phyloP scores from a whole-genome alignment of 2,888 invertebrate species.

The Petrophora chlorosata region DNA sequence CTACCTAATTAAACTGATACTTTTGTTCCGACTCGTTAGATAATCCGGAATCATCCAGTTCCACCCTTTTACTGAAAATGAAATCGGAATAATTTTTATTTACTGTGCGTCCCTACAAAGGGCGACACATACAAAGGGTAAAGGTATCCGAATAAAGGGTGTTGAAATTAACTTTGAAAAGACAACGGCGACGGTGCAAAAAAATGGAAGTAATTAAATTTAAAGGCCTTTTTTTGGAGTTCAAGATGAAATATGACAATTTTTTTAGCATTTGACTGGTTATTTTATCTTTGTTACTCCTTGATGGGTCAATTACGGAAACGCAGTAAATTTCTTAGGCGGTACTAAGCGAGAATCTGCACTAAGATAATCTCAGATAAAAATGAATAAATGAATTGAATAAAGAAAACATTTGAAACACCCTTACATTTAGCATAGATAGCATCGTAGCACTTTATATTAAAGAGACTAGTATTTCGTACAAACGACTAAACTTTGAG shows the following conservation, averaged over 20 bases:
- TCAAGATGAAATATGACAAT: constrained; percentile 34
- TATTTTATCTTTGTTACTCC: no score
- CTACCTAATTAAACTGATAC: constrained; percentile 5
- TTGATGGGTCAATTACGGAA: no score
- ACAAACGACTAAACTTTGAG: constrained; percentile 39
- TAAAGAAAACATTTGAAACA: constrained; percentile 3
- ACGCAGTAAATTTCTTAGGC: no score
- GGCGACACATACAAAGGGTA: constrained; percentile 38
- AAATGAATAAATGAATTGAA: no score
- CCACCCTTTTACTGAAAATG: constrained; percentile 19
- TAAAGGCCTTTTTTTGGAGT: constrained; percentile 1
- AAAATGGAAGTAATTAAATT: constrained; percentile 15
- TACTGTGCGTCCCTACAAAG: constrained; percentile 34
- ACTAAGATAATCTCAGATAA: no score
- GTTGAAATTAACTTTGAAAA: constrained; percentile 36
- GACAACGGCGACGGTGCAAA: constrained; percentile 39
- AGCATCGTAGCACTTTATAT: no score
- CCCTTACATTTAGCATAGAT: not conserved
- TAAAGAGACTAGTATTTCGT: constrained; percentile 23
- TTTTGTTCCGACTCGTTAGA: constrained; percentile 11
- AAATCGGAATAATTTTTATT: constrained; percentile 40
- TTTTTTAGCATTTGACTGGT: no score
- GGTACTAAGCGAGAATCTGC: no score
- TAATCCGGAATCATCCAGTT: constrained; percentile 18
- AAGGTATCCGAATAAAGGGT: constrained; percentile 43